Evolutionary conservation across 2,888 invertebrate species (phyloP).

Genomic region (Nymphalis c-album): DNA sequence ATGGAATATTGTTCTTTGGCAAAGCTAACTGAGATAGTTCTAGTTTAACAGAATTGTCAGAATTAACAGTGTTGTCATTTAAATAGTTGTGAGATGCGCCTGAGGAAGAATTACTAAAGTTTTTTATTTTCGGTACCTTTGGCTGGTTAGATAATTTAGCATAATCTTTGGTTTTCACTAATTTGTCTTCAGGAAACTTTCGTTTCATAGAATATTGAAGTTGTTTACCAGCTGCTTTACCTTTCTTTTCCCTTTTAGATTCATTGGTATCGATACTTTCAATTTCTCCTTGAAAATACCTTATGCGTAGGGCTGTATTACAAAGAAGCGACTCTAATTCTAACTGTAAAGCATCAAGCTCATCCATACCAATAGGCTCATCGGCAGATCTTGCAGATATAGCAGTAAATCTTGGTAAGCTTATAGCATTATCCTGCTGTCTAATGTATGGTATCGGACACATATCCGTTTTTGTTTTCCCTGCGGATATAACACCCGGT

Average conservation of each 20-base stretch:
- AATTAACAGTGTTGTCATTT: slow-evolving; percentile 65
- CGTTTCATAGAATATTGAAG: slow-evolving; percentile 80
- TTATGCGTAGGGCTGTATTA: slow-evolving; percentile 89
- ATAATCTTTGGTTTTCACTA: slow-evolving; percentile 81
- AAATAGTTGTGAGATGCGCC: slow-evolving; percentile 70
- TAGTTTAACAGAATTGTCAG: slow-evolving; percentile 80
- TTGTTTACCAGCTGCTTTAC: slow-evolving; percentile 78
- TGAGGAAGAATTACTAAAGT: slow-evolving; percentile 67
- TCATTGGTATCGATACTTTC: slow-evolving; percentile 84
- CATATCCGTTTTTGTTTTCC: slow-evolving; percentile 70
- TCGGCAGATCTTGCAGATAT: slow-evolving; percentile 85
- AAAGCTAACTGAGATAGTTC: slow-evolving; percentile 86
- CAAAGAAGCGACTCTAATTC: slow-evolving; percentile 93
- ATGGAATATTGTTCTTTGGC: slow-evolving; percentile 95
- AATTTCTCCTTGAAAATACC: slow-evolving; percentile 89
- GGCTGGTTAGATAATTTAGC: slow-evolving; percentile 78
- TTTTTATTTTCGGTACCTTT: slow-evolving; percentile 83
- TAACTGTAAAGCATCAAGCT: slow-evolving; percentile 91
- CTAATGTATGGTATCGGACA: slow-evolving; percentile 85
- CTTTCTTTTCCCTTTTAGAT: slow-evolving; percentile 77
- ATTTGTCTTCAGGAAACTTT: slow-evolving; percentile 80
- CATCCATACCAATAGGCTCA: slow-evolving; percentile 92
- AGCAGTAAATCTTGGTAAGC: slow-evolving; percentile 85
- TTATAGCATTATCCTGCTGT: slow-evolving; percentile 84
- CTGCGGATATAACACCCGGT: slow-evolving; percentile 65